phyloP scores from a whole-genome alignment of 2,797 vertebrate species.

The Sebastiscus albofasciatus region DNA sequence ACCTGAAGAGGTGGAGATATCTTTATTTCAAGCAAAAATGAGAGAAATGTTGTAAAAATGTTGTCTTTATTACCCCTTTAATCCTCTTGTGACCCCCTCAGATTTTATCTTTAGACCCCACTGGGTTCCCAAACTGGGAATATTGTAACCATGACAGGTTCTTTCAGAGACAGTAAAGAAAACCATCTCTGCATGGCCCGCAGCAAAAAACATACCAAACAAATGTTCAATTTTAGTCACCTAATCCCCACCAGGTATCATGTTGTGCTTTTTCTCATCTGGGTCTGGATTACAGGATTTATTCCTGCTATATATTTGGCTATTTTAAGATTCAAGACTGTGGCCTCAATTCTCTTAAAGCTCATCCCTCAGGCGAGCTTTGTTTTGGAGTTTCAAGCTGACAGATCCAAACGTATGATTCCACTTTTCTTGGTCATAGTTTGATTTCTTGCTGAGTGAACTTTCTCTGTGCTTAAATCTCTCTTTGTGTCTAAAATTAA shows the following conservation, averaged over 20 bases:
- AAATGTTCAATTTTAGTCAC: conserved; percentile 28
- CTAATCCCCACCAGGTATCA: conserved; percentile 39
- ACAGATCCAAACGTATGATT: background rate
- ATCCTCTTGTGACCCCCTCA: background rate
- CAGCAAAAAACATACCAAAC: conserved; percentile 13
- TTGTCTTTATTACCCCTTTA: background rate
- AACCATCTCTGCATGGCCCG: background rate
- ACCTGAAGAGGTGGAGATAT: background rate
- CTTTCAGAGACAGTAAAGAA: background rate
- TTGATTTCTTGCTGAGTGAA: background rate
- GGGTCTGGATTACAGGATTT: conserved; percentile 26
- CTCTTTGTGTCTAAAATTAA: background rate
- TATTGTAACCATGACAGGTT: background rate
- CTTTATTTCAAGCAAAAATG: background rate
- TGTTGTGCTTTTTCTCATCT: conserved; percentile 25
- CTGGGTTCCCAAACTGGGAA: background rate
- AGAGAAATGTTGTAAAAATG: background rate
- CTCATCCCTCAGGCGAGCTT: conserved; percentile 23
- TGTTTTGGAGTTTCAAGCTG: conserved; percentile 11
- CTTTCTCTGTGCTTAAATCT: background rate
- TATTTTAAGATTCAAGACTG: conserved; percentile 40
- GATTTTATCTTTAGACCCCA: background rate
- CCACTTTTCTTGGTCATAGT: background rate
- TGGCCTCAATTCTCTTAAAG: conserved; percentile 19
- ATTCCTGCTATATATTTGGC: conserved; percentile 8